Evolutionary conservation across 2,888 invertebrate species (phyloP).

Genomic region (Elmis aenea): DNA sequence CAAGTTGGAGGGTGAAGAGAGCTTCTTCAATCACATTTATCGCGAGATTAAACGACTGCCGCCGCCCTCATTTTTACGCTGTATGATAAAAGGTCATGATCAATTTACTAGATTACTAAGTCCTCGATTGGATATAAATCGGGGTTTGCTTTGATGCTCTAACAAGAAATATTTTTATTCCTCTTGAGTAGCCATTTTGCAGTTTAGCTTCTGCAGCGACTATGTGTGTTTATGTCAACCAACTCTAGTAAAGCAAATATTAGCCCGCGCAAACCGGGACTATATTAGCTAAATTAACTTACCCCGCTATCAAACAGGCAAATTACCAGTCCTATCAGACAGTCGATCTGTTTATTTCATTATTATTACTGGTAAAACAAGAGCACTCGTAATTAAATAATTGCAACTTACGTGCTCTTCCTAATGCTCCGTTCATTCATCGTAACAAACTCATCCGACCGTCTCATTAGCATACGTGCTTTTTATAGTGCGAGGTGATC

Average conservation of each 20-base stretch:
- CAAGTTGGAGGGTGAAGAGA: conserved; percentile 18
- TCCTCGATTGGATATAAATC: conserved; percentile 37
- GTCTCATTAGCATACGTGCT: no score
- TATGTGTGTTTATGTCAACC: conserved; percentile 43
- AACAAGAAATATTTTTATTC: conserved; percentile 44
- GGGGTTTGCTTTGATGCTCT: conserved; percentile 37
- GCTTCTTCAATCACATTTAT: conserved; percentile 40
- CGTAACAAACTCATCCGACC: no score
- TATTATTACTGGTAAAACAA: no score
- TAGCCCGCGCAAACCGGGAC: conserved; percentile 37
- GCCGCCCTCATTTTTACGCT: conserved; percentile 35
- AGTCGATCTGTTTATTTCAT: no score
- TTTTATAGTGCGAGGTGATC: no score
- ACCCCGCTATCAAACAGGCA: conserved; percentile 30
- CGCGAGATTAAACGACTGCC: conserved; percentile 40
- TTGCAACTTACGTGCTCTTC: no score
- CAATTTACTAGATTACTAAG: conserved; percentile 41
- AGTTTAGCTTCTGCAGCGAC: conserved; percentile 30
- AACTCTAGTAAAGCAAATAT: conserved; percentile 46
- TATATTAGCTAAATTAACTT: conserved; percentile 45
- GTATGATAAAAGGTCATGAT: conserved; percentile 33
- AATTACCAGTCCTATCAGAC: conserved; percentile 33
- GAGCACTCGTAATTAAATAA: no score
- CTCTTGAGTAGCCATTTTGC: conserved; percentile 39
- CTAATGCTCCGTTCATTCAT: no score